Evolutionary conservation across 2,113 vertebrate genomes (phyloP).

Genomic region (Mesembrinibis cayennensis): DNA sequence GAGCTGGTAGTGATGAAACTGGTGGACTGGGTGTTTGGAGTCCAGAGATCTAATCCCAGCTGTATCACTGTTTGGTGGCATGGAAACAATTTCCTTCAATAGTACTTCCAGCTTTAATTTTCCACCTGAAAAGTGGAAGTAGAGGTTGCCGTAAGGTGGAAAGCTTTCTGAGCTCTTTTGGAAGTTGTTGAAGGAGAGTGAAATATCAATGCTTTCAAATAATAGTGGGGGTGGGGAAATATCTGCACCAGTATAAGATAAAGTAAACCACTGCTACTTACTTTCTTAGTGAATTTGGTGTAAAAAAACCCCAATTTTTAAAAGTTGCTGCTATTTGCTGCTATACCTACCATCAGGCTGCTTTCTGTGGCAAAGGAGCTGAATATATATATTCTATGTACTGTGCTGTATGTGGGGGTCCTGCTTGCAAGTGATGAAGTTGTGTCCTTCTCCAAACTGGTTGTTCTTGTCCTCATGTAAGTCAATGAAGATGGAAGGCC

Average conservation of each 20-base stretch:
- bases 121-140: background rate
- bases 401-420: background rate
- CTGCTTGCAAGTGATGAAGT: background rate
- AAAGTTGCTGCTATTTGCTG: background rate
- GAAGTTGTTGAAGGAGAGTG: background rate
- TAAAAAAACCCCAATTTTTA: background rate
- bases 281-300: background rate
- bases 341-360: background rate
- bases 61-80: background rate
- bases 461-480: background rate
- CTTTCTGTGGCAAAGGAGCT: background rate
- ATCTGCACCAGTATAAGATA: background rate
- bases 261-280: background rate
- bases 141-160: background rate
- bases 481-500: background rate
- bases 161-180: background rate
- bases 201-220: background rate
- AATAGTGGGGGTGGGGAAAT: background rate
- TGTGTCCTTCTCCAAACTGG: background rate
- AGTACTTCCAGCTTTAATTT: conserved; percentile 16
- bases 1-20: background rate
- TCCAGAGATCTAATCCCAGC: background rate
- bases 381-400: background rate
- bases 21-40: background rate
- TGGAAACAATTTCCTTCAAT: background rate